These are phyloP conservation scores for Diploscapter pachys DNA, from an alignment of 1,140 invertebrate genomes.

Conservation along the genomic window DNA sequence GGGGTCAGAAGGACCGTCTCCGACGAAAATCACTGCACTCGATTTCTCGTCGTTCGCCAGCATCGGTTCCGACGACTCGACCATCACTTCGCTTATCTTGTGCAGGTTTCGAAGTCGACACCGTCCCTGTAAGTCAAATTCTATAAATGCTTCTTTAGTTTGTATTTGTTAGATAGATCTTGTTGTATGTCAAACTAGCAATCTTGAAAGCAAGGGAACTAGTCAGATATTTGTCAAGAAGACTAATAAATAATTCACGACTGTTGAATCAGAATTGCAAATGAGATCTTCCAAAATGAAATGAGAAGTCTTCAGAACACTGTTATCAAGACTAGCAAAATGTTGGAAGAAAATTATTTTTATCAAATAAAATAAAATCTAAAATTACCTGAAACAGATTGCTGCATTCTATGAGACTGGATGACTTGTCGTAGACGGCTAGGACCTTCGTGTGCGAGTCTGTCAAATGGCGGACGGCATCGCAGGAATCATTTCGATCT, in stretches of 20 bases:
- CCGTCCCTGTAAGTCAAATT: conserved; percentile 42
- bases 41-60: conserved; percentile 53
- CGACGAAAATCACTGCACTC: conserved; percentile 52
- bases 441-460: conserved; percentile 53
- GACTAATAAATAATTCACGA: no score
- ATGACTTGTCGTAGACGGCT: conserved; percentile 51
- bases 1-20: conserved; percentile 42
- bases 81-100: conserved; percentile 50
- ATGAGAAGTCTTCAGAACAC: no score
- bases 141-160: neutral
- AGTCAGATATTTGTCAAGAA: no score
- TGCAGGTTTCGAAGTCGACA: conserved; percentile 56
- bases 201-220: neutral
- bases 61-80: conserved; percentile 44
- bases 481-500: conserved; percentile 18
- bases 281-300: no score
- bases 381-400: conserved; percentile 50
- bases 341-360: conserved; percentile 15
- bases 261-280: no score
- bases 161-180: neutral
- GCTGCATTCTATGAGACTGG: conserved; percentile 55
- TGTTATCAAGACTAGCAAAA: neutral
- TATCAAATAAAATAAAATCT: conserved; percentile 2
- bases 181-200: neutral
- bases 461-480: conserved; percentile 28